Evolutionary conservation across 2,113 vertebrate genomes (phyloP).

Genomic region (Pachyramphus minor): DNA sequence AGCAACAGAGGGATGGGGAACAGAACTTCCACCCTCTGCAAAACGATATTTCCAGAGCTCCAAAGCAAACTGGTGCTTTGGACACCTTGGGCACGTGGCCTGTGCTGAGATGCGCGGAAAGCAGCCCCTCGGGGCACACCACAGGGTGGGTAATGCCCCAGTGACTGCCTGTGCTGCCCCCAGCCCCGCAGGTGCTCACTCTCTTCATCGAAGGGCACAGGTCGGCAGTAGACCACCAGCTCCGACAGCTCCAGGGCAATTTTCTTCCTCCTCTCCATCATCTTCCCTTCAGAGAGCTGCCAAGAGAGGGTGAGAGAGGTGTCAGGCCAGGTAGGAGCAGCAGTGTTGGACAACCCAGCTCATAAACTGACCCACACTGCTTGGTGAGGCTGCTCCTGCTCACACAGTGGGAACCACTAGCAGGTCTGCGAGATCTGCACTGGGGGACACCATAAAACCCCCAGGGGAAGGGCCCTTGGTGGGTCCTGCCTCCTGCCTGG

Average conservation of each 20-base stretch:
- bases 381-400: not conserved
- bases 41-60: not conserved
- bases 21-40: not conserved
- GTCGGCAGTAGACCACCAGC: constrained; percentile 95
- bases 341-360: not conserved
- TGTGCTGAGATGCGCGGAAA: not conserved
- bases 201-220: constrained; percentile 97
- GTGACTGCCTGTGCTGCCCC: not conserved
- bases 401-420: not conserved
- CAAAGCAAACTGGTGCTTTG: not conserved
- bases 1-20: not conserved
- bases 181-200: constrained; percentile 77
- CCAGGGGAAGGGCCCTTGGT: not conserved
- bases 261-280: constrained; percentile 99
- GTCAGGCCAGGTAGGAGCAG: not conserved
- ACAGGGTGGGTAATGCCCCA: accelerated
- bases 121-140: not conserved
- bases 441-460: not conserved
- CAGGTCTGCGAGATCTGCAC: not conserved
- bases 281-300: constrained; percentile 95
- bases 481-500: not conserved
- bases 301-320: not conserved
- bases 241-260: constrained; percentile 96
- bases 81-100: not conserved
- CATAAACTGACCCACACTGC: not conserved